These are phyloP conservation scores for Clarias laeviceps DNA, from an alignment of 2,797 vertebrate species.

Conservation along the genomic window DNA sequence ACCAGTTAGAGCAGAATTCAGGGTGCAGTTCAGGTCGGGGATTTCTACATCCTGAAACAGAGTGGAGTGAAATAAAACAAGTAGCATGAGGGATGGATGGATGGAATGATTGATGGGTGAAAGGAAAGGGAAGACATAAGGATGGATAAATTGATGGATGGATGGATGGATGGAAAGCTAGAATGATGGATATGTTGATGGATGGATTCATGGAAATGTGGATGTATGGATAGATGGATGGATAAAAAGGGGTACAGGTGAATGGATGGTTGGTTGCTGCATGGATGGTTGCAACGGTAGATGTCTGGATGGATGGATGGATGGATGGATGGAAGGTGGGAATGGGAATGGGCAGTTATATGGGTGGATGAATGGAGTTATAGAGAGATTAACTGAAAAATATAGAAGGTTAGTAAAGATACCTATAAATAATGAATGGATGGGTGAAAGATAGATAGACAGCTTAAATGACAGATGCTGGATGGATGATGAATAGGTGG, in stretches of 20 bases:
- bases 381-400: background rate
- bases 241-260: no score
- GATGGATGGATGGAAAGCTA: background rate
- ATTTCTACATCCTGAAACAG: background rate
- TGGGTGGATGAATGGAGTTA: background rate
- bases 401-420: background rate
- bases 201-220: no score
- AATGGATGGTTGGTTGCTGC: no score
- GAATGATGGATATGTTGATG: no score
- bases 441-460: background rate
- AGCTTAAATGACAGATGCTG: background rate
- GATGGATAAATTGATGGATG: no score
- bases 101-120: conserved; percentile 27
- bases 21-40: background rate
- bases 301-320: no score
- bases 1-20: background rate
- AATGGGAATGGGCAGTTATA: background rate
- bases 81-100: background rate
- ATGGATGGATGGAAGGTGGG: background rate
- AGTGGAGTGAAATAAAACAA: background rate
- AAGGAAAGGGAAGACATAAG: no score
- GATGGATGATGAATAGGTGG: background rate
- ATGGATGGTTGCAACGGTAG: no score
- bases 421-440: background rate
- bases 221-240: background rate